Evolutionary conservation across 1,140 invertebrate species (phyloP).

Genomic region (Paraescarpia echinospica): DNA sequence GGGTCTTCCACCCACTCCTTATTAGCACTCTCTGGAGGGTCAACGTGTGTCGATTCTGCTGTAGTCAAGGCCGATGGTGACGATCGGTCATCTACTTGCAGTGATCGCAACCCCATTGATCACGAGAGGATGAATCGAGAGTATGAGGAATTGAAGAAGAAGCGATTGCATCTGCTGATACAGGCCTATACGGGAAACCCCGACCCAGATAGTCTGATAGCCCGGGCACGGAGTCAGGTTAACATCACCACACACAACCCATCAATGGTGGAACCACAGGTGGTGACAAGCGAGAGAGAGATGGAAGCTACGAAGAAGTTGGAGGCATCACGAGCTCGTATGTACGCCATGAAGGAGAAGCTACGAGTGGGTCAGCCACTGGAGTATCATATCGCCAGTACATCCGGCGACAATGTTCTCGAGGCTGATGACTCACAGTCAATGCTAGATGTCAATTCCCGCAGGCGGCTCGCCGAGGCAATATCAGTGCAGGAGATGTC

Average conservation of each 20-base stretch:
- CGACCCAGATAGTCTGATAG: background rate
- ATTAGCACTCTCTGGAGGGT: background rate
- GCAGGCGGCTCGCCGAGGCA: background rate
- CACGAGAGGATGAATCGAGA: background rate
- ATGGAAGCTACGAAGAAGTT: background rate
- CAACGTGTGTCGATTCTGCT: background rate
- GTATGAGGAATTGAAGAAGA: constrained; percentile 11
- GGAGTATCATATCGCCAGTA: background rate
- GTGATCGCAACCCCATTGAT: background rate
- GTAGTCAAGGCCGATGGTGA: background rate
- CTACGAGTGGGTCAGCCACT: background rate
- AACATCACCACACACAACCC: background rate
- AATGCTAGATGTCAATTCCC: background rate
- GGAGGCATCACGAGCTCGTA: background rate
- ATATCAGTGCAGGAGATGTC: background rate
- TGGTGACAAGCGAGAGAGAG: background rate
- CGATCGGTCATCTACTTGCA: background rate
- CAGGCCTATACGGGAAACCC: constrained; percentile 10
- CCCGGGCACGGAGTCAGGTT: background rate
- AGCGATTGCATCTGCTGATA: background rate
- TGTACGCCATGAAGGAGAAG: background rate
- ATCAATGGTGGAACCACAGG: background rate
- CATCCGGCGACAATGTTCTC: background rate
- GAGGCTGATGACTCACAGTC: background rate
- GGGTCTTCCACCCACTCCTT: background rate